These are phyloP conservation scores for Nematolebias whitei DNA, from an alignment of 2,113 vertebrate genomes.

Conservation along the genomic window DNA sequence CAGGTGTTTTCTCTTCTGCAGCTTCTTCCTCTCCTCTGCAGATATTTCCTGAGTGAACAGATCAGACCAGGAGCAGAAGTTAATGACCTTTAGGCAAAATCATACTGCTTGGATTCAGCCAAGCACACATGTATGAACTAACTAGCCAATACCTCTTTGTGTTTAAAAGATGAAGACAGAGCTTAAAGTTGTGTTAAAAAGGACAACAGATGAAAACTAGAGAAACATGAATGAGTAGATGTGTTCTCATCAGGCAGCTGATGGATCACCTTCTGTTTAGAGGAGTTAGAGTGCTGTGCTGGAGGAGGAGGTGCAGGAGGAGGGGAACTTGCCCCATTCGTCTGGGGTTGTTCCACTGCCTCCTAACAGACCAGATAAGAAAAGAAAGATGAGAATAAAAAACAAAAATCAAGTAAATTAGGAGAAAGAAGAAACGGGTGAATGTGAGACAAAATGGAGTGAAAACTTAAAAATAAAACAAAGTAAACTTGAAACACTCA, in stretches of 20 bases:
- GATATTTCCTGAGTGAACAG: slow-evolving; percentile 80
- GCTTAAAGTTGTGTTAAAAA: no score
- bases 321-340: slow-evolving; percentile 59
- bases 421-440: neutral
- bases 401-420: slow-evolving; percentile 5
- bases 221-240: neutral
- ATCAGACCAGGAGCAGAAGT: slow-evolving; percentile 13
- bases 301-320: slow-evolving; percentile 25
- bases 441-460: slow-evolving; percentile 6
- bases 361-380: slow-evolving; percentile 48
- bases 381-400: slow-evolving; percentile 11
- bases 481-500: neutral
- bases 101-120: neutral
- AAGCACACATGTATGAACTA: neutral
- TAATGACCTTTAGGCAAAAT: neutral
- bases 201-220: slow-evolving; percentile 14
- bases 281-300: slow-evolving; percentile 51
- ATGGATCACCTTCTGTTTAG: slow-evolving; percentile 72
- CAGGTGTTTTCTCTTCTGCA: slow-evolving; percentile 92
- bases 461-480: neutral
- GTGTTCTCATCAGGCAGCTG: slow-evolving; percentile 39
- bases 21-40: slow-evolving; percentile 89
- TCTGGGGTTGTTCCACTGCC: slow-evolving; percentile 62
- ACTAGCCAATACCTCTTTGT: no score
- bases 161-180: no score